These are phyloP conservation scores for Agelastica alni DNA, from an alignment of 2,888 invertebrate species.

Conservation along the genomic window DNA sequence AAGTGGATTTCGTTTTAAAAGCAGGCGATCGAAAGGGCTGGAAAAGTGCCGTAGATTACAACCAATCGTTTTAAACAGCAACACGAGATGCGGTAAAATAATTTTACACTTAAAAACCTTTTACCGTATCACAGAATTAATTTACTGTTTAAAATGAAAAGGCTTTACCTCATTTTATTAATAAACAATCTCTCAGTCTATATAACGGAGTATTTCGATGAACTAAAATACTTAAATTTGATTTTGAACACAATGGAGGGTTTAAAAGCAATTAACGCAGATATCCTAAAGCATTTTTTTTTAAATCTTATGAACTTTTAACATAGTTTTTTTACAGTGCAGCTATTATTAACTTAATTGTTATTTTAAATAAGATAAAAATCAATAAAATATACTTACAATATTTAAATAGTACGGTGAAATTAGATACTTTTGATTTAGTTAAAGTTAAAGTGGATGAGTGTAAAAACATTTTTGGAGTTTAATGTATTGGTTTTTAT, in stretches of 20 bases:
- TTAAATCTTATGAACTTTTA: no score
- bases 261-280: slow-evolving; percentile 3
- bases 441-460: no score
- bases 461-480: no score
- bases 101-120: slow-evolving; percentile 48
- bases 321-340: no score
- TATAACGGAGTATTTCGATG: slow-evolving; percentile 8
- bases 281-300: no score
- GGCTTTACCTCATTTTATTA: slow-evolving; percentile 20
- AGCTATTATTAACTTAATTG: no score
- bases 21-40: slow-evolving; percentile 23
- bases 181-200: slow-evolving; percentile 9
- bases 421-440: no score
- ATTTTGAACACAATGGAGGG: slow-evolving; percentile 1
- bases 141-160: slow-evolving; percentile 34
- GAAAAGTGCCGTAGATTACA: slow-evolving; percentile 46
- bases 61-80: slow-evolving; percentile 40
- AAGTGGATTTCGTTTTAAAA: slow-evolving; percentile 48
- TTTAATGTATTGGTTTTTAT: no score
- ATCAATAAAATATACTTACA: no score
- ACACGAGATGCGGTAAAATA: slow-evolving; percentile 39
- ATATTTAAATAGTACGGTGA: no score
- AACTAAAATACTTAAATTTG: neutral
- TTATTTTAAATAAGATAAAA: no score
- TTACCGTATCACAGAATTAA: slow-evolving; percentile 39